Evolutionary conservation across 2,888 invertebrate species (phyloP), one percentile per base, ranked within the genome.

Genomic region (Amphipyra berbera): DNA sequence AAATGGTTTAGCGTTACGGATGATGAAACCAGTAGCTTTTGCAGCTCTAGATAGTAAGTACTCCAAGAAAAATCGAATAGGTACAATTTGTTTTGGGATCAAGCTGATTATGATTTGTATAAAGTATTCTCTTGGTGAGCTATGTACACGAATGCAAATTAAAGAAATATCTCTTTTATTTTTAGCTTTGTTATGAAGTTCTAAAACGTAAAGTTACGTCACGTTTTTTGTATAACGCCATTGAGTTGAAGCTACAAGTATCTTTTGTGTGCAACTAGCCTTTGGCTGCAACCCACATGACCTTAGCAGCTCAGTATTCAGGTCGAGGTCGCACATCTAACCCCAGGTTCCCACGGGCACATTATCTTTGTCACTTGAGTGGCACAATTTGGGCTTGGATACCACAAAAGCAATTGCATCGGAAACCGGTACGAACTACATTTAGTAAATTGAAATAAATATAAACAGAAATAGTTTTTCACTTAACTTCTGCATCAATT

Each of bases 321-420:
- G 90, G 91, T 88, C 88, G 88, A 90, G 91, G 90, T 89, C 89
- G 71, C 71, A 68, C 67, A 75, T 76, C 69, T 83, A 84, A 86
- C 82, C 82, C 69, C 76, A 68, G 75, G 73, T 65, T 78, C 81
- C 78, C 75, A 66, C 77, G 67, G 78, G 80, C 71, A 79, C 68
- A 77, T 81, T 82, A 79, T 64, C 57, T 60, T 60, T 55, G 60
- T 60, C 67, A 69, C 63, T 55, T 59, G 68, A 71, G 73, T 76
- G 72, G 69, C 58, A 70, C 74, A 73, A 75, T 78, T 77, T 70
- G 66, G 74, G 60, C 37, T 60, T 50, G 46, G 47, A 59, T 68
- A 68, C 74, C 67, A 64, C 73, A 68, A 72, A 72, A 55, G 68
- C 40, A 62, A 44, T 56, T 66, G 50, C 62, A 77, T 67, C 48